Evolutionary conservation across 1,140 invertebrate species (phyloP).

Genomic region (Gryon sp.): DNA sequence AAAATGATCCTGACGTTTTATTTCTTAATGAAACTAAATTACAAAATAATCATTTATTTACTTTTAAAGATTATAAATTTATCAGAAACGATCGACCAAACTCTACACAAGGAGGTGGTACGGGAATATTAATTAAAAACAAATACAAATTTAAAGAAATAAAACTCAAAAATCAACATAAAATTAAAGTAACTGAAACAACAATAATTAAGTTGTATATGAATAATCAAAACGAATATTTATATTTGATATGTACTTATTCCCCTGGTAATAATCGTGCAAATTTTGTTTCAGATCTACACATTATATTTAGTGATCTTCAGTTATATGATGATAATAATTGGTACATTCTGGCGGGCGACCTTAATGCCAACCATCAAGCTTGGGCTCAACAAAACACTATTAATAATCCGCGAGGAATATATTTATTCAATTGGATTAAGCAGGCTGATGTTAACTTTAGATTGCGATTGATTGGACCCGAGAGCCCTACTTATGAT

Average conservation of each 20-base stretch:
- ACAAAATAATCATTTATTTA: conserved; percentile 11
- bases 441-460: conserved; percentile 3
- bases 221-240: conserved; percentile 2
- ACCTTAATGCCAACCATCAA: conserved; percentile 30
- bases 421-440: conserved; percentile 23
- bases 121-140: neutral
- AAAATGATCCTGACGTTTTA: conserved; percentile 18
- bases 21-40: conserved; percentile 40
- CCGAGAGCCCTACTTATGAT: neutral
- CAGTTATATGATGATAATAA: conserved; percentile 9
- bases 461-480: conserved; percentile 5
- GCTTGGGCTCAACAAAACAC: neutral
- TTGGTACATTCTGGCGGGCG: conserved; percentile 21
- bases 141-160: conserved; percentile 6
- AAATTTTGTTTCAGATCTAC: conserved; percentile 14
- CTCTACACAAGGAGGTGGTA: neutral
- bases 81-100: conserved; percentile 22
- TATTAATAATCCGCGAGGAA: conserved; percentile 20
- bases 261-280: conserved; percentile 6
- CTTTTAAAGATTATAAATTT: conserved; percentile 18
- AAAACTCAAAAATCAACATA: neutral
- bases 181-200: neutral
- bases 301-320: conserved; percentile 13
- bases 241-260: conserved; percentile 33
- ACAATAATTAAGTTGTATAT: conserved; percentile 5